Evolutionary conservation across 1,140 invertebrate genomes (phyloP).

Genomic region (Odontomachus brunneus): DNA sequence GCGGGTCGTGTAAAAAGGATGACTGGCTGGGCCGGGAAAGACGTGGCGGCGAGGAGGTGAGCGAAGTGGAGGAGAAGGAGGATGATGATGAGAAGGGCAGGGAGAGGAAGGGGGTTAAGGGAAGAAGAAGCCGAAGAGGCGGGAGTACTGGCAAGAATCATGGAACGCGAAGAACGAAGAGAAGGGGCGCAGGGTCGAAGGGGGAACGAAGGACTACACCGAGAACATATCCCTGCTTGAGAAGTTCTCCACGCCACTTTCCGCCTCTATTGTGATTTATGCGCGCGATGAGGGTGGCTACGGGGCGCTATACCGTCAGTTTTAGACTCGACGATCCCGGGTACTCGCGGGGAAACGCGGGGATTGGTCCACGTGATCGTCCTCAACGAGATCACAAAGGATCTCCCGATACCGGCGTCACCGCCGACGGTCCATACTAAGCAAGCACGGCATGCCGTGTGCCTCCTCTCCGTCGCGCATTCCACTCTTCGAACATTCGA

Average conservation of each 20-base stretch:
- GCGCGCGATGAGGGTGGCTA: slow-evolving; percentile 82
- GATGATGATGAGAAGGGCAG: slow-evolving; percentile 9
- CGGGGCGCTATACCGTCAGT: slow-evolving; percentile 69
- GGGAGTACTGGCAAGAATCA: slow-evolving; percentile 13
- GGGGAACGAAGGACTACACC: slow-evolving; percentile 70
- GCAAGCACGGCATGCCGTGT: slow-evolving; percentile 70
- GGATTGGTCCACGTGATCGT: slow-evolving; percentile 75
- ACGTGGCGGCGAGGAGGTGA: slow-evolving; percentile 22
- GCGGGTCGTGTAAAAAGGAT: slow-evolving; percentile 62
- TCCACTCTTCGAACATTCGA: slow-evolving; percentile 63
- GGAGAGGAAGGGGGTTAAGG: slow-evolving; percentile 7
- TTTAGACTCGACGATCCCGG: slow-evolving; percentile 75
- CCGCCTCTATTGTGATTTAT: slow-evolving; percentile 85
- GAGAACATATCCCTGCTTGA: slow-evolving; percentile 82
- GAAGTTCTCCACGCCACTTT: slow-evolving; percentile 84
- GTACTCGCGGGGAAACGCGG: background rate
- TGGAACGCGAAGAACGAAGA: slow-evolving; percentile 55
- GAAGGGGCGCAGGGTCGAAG: background rate
- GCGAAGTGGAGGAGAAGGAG: background rate
- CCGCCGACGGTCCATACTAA: slow-evolving; percentile 76
- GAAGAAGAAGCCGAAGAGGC: slow-evolving; percentile 16
- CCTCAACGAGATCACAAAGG: slow-evolving; percentile 80
- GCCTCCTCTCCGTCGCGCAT: slow-evolving; percentile 72
- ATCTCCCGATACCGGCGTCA: slow-evolving; percentile 40
- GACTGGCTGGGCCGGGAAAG: slow-evolving; percentile 59